These are phyloP conservation scores for Cervus canadensis DNA, from an alignment of 2,113 vertebrate species.

Conservation along the genomic window DNA sequence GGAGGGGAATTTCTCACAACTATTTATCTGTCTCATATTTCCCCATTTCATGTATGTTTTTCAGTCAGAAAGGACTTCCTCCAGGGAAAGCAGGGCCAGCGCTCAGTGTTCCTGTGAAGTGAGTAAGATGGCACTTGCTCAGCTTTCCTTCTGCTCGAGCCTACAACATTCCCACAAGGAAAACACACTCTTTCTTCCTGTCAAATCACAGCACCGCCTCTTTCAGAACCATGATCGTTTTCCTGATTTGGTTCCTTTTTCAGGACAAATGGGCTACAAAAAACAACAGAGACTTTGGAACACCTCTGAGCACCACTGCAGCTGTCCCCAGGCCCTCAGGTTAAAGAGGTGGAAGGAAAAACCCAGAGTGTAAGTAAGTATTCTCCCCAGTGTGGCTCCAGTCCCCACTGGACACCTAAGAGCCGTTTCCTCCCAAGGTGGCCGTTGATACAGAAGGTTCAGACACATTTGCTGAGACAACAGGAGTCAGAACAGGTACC, in stretches of 20 bases:
- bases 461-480: neutral
- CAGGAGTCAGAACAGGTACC: neutral
- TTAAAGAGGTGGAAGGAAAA: neutral
- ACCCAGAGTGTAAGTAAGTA: rapidly evolving
- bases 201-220: neutral
- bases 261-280: neutral
- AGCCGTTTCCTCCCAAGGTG: neutral
- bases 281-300: neutral
- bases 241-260: neutral
- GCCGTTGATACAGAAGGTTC: neutral
- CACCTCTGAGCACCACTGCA: rapidly evolving
- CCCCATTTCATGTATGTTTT: neutral
- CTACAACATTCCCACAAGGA: neutral
- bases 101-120: neutral
- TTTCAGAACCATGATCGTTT: neutral
- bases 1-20: neutral
- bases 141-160: neutral
- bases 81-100: neutral
- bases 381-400: rapidly evolving
- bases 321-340: neutral
- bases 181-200: neutral
- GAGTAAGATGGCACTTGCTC: neutral
- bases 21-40: neutral
- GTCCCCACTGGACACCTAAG: neutral
- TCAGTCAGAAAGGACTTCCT: neutral